Base-by-base conservation (phyloP, 2,113 vertebrate species). In the Chinchilla lanigera region DNA sequence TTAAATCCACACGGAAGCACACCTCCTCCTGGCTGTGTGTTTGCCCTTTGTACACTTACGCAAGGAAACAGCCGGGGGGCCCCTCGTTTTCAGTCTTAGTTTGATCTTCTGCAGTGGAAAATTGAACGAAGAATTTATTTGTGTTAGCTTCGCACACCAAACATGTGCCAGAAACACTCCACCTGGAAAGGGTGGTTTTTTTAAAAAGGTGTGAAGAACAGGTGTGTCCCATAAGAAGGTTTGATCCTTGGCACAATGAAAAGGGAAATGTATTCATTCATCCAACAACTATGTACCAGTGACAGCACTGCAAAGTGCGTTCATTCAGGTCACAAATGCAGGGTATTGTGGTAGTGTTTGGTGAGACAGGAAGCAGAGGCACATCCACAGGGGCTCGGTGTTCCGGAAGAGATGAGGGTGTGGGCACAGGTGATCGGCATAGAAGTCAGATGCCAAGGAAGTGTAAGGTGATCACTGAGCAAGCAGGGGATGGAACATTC, bases 121-220 rank as follows among this genome's bases (percentile, higher is more conserved):
- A 90, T 94, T 61, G 78, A 92, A 78, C 86, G 69, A 95, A 94
- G 96, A 92, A n/a, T 71, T 19, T 91, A 47, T 93, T 60, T 86
- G 61, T 71, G 14, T 91, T 87, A 78, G 67, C 65, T 85, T 90
- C 58, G 65, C 75, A 93, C 69, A 90, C 75, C 78, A 89, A 92
- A 84, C 73, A 83, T 94, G 78, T 84, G 67, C 78, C 95, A 92
- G 92, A 95, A 96, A 83, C 63, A 77, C 56, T 84, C 65, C 80
- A 75, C 78, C 41, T 80, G 60, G 96, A 95, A 6, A 92, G 93
- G 73, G 33, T 19, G 50, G 50, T 24, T 0, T 77, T 78, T 67
- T 60, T 94, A 92, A 19, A 14, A 69, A 96, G 77, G 60, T 86
- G 17, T 90, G 90, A 95, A 87, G 86, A 94, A 93, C 26, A 61